Conservation (phyloP, 2,888 invertebrate genomes). For the Tenodera sinensis region DNA sequence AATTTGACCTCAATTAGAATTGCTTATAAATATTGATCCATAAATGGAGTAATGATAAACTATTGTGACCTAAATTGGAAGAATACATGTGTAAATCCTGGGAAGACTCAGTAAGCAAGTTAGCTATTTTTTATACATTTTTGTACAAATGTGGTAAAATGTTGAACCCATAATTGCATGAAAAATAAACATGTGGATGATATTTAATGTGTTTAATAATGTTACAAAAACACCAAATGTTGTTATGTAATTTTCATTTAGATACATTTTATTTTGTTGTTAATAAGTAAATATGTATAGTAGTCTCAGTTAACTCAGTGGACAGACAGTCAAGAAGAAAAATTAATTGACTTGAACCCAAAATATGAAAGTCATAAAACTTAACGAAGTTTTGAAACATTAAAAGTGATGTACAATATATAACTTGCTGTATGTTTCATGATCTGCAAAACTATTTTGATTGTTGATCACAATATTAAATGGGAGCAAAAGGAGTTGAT, state of each 20-base stretch:
- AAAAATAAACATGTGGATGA: not conserved
- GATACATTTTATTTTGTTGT: not conserved
- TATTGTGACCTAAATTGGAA: not conserved
- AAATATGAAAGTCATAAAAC: not conserved
- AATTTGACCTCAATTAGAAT: not conserved
- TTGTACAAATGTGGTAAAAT: not conserved
- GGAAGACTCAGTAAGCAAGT: not conserved
- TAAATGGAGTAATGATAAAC: not conserved
- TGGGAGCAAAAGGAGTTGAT: not conserved
- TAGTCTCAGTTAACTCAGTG: not conserved
- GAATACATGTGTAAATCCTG: not conserved
- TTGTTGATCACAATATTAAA: not conserved
- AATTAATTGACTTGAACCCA: not conserved
- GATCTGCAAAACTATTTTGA: not conserved
- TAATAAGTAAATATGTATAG: not conserved
- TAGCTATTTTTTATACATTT: not conserved
- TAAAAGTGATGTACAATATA: not conserved
- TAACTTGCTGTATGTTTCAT: not conserved
- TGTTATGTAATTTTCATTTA: not conserved
- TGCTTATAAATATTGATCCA: not conserved
- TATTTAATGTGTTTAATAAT: not conserved
- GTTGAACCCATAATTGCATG: not conserved
- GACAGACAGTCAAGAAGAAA: not conserved
- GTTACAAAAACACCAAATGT: slow-evolving; percentile 14
- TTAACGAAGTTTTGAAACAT: not conserved